Base-by-base conservation (phyloP, 2,113 vertebrate genomes). In the Cololabis saira region DNA sequence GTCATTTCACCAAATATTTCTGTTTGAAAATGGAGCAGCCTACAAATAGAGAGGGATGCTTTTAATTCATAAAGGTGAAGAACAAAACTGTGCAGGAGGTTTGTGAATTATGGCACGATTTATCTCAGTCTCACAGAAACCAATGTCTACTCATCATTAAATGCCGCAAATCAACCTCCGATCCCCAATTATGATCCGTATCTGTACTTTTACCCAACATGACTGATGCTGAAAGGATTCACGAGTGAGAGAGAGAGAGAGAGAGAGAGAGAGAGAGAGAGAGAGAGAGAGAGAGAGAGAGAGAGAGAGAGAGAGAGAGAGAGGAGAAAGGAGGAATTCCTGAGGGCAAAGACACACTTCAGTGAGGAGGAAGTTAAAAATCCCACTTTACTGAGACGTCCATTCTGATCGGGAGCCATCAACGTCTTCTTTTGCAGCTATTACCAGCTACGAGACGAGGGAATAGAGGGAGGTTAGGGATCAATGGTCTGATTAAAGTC, bases 351-450 rank as follows among this genome's bases (percentile, higher is more conserved):
- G 65, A 58, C 71, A 61, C 59, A 48, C 0, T 51, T 21, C 51
- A 8, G 41, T 53, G 52, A 61, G 66, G 19, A 3, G 27, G 56
- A 67, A 56, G 30, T 44, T 22, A 66, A 27, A 80, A 56, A 71
- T 67, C 59, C 62, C 58, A 61, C 60, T 69, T 83, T n/a, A 52
- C 40, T 33, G 16, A 74, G 66, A 74, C 63, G 54, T 76, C 64
- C 41, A 56, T 66, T 71, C 33, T 74, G 61, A 81, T 84, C 74
- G 66, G 17, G 71, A 69, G 7, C 43, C 60, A 61, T 75, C 64
- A 62, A 55, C 44, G 78, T 56, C 60, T 66, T 40, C 15, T 15
- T 57, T 71, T 55, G 68, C 42, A 62, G 3, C 22, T 24, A 60
- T 72, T 42, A 73, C 21, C 71, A 30, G 1, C 17, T 10, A 0